Percentiles rank a stretch among this genome's conserved stretches.
Conservation (phyloP, 2,113 vertebrate species). For the Peromyscus maniculatus region DNA sequence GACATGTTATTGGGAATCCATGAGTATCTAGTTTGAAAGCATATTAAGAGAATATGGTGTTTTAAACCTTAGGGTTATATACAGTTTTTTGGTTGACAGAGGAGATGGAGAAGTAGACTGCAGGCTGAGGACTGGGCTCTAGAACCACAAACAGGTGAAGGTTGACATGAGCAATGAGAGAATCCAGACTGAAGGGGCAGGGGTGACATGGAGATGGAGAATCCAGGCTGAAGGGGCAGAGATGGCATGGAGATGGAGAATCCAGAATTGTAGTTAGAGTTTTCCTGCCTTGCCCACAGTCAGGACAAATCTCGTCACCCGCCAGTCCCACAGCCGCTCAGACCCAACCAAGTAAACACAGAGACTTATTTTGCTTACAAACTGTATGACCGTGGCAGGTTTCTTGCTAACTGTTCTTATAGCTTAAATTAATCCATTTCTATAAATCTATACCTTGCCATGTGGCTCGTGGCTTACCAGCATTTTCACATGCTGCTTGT, state of each 20-base stretch:
- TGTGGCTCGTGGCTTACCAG: too few relatives aligned
- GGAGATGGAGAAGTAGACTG: neutral
- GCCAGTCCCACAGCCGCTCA: too few relatives aligned
- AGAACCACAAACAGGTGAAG: neutral
- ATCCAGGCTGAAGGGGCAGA: neutral
- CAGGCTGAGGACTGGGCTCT: neutral
- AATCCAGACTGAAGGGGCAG: neutral
- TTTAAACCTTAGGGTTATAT: neutral
- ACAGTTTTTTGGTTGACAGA: neutral
- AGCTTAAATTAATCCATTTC: too few relatives aligned
- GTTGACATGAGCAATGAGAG: neutral
- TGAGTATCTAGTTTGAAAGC: neutral
- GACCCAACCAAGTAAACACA: too few relatives aligned
- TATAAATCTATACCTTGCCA: too few relatives aligned
- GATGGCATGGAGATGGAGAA: neutral
- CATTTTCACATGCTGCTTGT: too few relatives aligned
- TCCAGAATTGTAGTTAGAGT: too few relatives aligned
- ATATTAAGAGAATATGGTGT: neutral
- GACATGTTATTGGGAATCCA: neutral
- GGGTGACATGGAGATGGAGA: neutral
- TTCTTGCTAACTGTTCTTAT: too few relatives aligned
- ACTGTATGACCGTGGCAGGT: too few relatives aligned
- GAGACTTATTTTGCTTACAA: too few relatives aligned
- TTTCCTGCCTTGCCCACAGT: too few relatives aligned
- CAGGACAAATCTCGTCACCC: too few relatives aligned